These are phyloP conservation scores for Callitettix versicolor DNA, from an alignment of 1,140 invertebrate species.

Conservation along the genomic window DNA sequence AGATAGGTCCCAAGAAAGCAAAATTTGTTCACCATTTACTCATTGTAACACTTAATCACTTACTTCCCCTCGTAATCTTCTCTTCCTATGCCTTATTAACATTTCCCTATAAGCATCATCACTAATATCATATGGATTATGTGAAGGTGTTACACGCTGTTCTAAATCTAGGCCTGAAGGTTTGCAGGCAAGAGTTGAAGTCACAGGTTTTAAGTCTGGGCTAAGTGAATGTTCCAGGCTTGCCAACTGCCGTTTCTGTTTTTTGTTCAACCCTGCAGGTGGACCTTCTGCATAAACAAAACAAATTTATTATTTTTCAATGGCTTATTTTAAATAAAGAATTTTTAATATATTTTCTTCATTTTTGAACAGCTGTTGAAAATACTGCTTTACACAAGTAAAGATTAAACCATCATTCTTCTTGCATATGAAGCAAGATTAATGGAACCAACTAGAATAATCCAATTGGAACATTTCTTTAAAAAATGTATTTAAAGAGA, in stretches of 20 bases:
- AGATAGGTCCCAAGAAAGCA: no score
- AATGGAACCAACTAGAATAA: no score
- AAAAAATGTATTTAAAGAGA: no score
- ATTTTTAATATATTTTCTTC: no score
- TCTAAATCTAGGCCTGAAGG: slow-evolving; percentile 36
- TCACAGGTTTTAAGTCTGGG: slow-evolving; percentile 38
- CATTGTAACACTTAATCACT: slow-evolving; percentile 21
- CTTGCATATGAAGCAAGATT: no score
- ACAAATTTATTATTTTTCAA: no score
- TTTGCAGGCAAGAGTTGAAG: slow-evolving; percentile 36
- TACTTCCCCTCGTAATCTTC: slow-evolving; percentile 45
- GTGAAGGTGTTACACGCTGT: slow-evolving; percentile 31
- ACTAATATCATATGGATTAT: slow-evolving; percentile 45
- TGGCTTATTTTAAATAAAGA: no score
- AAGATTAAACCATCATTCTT: no score
- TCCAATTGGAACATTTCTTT: no score
- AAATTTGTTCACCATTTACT: no score
- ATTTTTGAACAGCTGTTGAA: no score
- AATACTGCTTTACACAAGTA: no score
- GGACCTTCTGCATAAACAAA: slow-evolving; percentile 43
- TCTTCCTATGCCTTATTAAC: slow-evolving; percentile 50
- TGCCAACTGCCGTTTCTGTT: slow-evolving; percentile 36
- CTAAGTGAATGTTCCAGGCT: slow-evolving; percentile 35
- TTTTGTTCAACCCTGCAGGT: slow-evolving; percentile 37
- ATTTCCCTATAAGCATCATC: slow-evolving; percentile 59